A percentile compares a stretch with the other conserved stretches of the same genome.
phyloP scores from a whole-genome alignment of 92 coral and sea anemone species.

The Muricea muricata region DNA sequence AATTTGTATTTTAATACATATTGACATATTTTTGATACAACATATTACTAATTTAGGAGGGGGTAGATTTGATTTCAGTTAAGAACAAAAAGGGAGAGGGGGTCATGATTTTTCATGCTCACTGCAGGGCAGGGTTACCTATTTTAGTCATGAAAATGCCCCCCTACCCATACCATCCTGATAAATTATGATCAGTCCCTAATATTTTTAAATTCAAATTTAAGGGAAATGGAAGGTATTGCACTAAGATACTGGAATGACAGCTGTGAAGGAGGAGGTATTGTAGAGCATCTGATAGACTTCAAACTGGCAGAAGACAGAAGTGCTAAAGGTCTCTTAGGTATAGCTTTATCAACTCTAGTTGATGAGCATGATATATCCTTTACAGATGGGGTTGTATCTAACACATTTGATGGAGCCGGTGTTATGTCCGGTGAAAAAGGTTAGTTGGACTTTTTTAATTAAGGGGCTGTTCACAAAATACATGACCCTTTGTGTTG shows the following conservation, averaged over 20 bases:
- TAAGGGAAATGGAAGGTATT: neutral
- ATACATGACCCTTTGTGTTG: no score
- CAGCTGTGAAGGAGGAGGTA: neutral
- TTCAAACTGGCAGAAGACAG: neutral
- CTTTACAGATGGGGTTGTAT: neutral
- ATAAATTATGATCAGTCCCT: neutral
- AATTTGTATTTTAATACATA: neutral
- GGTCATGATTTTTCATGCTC: no score
- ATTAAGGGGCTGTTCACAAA: no score
- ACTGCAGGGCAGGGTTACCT: no score
- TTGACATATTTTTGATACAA: no score
- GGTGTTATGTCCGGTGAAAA: slow-evolving; percentile 27
- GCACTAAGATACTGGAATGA: neutral
- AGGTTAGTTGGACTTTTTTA: slow-evolving; percentile 21
- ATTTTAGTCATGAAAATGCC: neutral
- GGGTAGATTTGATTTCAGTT: no score
- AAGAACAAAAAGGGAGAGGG: no score
- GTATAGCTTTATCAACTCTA: neutral
- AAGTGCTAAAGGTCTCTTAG: neutral
- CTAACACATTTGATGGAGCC: slow-evolving; percentile 21
- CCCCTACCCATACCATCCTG: neutral
- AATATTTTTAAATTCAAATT: no score
- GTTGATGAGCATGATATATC: neutral
- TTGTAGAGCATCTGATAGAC: neutral
- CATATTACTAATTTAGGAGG: no score